Conservation (phyloP, 1,140 invertebrate genomes). For the Melanaphis sacchari region DNA sequence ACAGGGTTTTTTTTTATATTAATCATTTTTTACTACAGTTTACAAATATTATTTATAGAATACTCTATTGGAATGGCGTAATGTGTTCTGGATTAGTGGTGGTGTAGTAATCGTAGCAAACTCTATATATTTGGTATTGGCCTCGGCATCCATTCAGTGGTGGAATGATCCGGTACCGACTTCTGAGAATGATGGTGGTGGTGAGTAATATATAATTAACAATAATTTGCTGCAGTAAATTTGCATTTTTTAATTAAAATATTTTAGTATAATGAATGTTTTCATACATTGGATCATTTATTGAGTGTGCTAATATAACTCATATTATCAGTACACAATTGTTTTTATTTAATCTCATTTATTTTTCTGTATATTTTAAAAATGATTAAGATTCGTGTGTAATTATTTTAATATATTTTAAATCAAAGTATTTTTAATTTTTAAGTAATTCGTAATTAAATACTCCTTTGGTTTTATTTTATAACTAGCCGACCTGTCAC, state of each 20-base stretch:
- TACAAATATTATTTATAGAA: conserved; percentile 66
- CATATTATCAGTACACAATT: background rate
- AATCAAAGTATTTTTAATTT: background rate
- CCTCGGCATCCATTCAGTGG: conserved; percentile 74
- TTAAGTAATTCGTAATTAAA: background rate
- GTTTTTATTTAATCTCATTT: background rate
- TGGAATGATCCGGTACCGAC: conserved; percentile 68
- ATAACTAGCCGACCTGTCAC: no score
- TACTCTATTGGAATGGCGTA: conserved; percentile 77
- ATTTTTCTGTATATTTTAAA: background rate
- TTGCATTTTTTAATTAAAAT: background rate
- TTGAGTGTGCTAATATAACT: background rate
- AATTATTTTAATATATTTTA: background rate
- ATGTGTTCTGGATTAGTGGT: conserved; percentile 83
- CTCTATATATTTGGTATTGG: conserved; percentile 75
- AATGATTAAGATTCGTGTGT: background rate
- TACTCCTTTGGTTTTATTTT: background rate
- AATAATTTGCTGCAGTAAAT: background rate
- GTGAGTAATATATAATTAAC: background rate
- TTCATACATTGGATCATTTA: background rate
- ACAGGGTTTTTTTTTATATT: background rate
- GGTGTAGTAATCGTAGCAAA: conserved; percentile 77
- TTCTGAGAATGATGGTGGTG: background rate
- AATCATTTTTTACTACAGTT: background rate
- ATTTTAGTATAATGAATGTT: background rate